Base-by-base conservation (phyloP, 2,888 invertebrate species). In the Pedicia rivosa region DNA sequence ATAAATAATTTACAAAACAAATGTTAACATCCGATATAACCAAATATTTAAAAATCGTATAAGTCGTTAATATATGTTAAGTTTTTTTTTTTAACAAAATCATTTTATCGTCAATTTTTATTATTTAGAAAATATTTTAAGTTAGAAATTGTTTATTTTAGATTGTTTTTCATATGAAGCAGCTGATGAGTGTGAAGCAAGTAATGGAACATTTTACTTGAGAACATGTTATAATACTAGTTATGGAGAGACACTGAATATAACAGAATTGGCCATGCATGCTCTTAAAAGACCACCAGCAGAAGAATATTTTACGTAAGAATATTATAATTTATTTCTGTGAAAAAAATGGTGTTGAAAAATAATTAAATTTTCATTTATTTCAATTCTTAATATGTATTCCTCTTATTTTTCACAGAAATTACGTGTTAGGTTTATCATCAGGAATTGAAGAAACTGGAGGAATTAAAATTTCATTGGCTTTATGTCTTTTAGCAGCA, bases 221-320 rank as follows among this genome's bases (percentile, higher is more conserved):
- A 58, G 71, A 37, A 62, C 64, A 43, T 78, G 77, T 48, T 64
- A 68, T 42, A 76, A 76, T 53, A 62, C 68, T 39, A 69, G 61
- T 17, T 68, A 68, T 46, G 60, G 71, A 14, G 50, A 59, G 14
- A 57, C 63, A 14, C 57, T 70, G 47, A 71, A 75, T 44, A 67
- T 74, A 37, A 60, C 64, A 2, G 62, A 62, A 22, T 46, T 71
- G 45, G 71, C 73, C 5, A 62, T 70, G 20, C 62, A 61, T 35
- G 70, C 69, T 5, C 52, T 74, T 8, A 65, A 70, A 37, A 66
- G 67, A 40, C 75, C 77, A 28, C 78, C 78, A 2, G 77, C 78
- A 27, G 78, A 78, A 54, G 78, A 78, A 56, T 78, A 77, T 52
- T 78, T 78, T 51, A 74, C 70, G 78, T 78, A 53, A 65, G 67